Percentiles rank a stretch among this genome's conserved stretches.
phyloP scores from a whole-genome alignment of 2,113 vertebrate genomes.

The Atherinomorus stipes region DNA sequence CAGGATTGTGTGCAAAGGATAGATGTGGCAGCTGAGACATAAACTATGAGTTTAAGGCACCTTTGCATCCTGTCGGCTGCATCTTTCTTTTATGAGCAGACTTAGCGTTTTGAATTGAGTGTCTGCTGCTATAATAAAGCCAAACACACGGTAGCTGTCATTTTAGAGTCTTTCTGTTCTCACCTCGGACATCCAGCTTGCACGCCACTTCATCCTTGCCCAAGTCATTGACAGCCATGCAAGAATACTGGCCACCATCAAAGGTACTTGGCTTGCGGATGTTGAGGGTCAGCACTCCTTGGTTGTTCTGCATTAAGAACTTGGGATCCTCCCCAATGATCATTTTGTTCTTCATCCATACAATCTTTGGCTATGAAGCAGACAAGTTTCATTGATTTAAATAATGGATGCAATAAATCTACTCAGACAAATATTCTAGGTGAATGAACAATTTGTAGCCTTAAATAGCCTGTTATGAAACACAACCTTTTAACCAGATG shows the following conservation, averaged over 20 bases:
- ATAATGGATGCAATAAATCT: neutral
- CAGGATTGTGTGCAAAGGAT: neutral
- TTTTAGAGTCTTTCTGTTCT: neutral
- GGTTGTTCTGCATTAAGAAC: conserved; percentile 89
- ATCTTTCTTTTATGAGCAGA: neutral
- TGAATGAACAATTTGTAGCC: neutral
- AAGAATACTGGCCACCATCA: conserved; percentile 88
- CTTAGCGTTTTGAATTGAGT: neutral
- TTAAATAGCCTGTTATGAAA: neutral
- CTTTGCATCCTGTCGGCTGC: neutral
- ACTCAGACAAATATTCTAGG: neutral
- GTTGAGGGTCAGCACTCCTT: conserved; percentile 90
- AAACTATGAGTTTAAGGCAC: neutral
- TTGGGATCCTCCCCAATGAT: conserved; percentile 88
- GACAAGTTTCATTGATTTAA: neutral
- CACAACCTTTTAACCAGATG: neutral
- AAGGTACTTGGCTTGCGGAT: conserved; percentile 89
- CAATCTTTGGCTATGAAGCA: conserved; percentile 86
- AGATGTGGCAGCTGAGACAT: neutral
- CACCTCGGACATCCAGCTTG: conserved; percentile 85
- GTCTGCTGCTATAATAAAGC: neutral
- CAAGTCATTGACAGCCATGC: conserved; percentile 86
- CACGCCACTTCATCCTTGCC: conserved; percentile 88
- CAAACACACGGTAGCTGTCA: neutral
- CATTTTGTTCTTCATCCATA: conserved; percentile 93